These are phyloP conservation scores for Willowsia nigromaculata DNA, from an alignment of 2,888 invertebrate genomes.

Conservation along the genomic window DNA sequence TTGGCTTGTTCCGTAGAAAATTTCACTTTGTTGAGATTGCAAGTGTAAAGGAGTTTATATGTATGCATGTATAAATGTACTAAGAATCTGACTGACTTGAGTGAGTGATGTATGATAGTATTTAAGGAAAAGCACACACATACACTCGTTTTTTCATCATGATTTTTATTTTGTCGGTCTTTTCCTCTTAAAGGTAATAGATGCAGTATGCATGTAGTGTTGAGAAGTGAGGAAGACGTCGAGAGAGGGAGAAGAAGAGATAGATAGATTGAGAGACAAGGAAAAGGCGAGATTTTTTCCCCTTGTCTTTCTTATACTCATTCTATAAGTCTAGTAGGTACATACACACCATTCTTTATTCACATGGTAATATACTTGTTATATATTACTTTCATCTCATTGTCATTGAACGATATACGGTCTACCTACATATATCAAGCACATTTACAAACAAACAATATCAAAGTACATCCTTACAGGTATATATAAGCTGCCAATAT, in stretches of 20 bases:
- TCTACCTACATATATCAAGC: too few species aligned
- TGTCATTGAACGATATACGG: constrained; percentile 28
- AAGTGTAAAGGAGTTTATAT: background rate
- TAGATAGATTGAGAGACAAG: constrained; percentile 26
- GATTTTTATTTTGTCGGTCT: constrained; percentile 41
- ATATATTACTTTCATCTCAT: constrained; percentile 27
- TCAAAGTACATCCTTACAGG: too few species aligned
- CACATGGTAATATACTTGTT: constrained; percentile 24
- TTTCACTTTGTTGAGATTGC: constrained; percentile 16
- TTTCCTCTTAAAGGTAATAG: constrained; percentile 56
- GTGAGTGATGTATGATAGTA: constrained; percentile 62
- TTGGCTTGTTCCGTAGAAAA: constrained; percentile 8
- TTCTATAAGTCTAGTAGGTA: background rate
- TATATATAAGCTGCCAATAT: too few species aligned
- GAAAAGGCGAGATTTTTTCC: constrained; percentile 60
- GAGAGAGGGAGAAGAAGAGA: background rate
- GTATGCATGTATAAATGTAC: background rate
- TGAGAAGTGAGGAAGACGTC: constrained; percentile 48
- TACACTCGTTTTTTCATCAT: constrained; percentile 41
- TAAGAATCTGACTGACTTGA: constrained; percentile 32
- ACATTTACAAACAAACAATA: too few species aligned
- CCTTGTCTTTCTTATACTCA: constrained; percentile 51
- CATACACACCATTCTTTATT: background rate
- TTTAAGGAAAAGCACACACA: constrained; percentile 52
- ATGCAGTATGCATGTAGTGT: constrained; percentile 43